Evolutionary conservation across 2,888 invertebrate species (phyloP).

Genomic region (Heteromurus nitidus): DNA sequence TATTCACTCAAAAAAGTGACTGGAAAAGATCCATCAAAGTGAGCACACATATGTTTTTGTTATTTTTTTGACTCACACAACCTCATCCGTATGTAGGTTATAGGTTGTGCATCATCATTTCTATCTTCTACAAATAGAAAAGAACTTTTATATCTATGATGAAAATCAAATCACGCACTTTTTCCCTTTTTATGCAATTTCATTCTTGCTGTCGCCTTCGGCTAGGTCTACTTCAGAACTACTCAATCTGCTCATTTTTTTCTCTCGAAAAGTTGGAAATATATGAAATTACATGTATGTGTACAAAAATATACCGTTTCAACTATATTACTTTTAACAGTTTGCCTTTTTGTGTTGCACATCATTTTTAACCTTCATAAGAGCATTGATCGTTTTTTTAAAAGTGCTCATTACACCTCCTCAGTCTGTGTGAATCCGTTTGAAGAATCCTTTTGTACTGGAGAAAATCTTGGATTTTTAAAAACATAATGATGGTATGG

Average conservation of each 20-base stretch:
- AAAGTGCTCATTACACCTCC: no score
- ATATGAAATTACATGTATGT: no score
- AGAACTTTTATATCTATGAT: conserved; percentile 30
- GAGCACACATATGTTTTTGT: conserved; percentile 5
- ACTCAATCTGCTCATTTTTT: neutral
- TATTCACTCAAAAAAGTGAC: no score
- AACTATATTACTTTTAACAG: no score
- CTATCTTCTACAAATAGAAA: neutral
- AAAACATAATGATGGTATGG: no score
- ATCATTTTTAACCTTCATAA: no score
- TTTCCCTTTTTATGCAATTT: conserved; percentile 43
- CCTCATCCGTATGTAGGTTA: neutral
- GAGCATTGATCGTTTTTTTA: no score
- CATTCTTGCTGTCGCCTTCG: conserved; percentile 28
- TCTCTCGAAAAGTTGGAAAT: neutral
- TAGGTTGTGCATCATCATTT: conserved; percentile 17
- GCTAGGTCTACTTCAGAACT: conserved; percentile 31
- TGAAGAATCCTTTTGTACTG: no score
- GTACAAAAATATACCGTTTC: no score
- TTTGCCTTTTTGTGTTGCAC: no score
- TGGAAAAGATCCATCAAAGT: conserved; percentile 58
- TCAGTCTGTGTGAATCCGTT: no score
- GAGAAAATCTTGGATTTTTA: no score
- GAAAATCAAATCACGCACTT: conserved; percentile 39
- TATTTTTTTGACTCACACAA: neutral